phyloP scores from a whole-genome alignment of 2,113 vertebrate genomes.

The Condylura cristata region DNA sequence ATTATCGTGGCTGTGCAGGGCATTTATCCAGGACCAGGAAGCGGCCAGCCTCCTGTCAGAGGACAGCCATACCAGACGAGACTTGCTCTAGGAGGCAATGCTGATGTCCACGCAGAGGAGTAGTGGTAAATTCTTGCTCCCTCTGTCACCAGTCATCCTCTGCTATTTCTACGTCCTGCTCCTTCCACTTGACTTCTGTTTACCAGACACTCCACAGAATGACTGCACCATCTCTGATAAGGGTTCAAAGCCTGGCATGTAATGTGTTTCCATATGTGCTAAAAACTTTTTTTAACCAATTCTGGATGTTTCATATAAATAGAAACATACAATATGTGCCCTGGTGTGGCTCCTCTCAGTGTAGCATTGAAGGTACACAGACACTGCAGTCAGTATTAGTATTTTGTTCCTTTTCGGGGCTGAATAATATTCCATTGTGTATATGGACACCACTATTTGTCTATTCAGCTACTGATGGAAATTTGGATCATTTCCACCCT shows the following conservation, averaged over 20 bases:
- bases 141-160: neutral
- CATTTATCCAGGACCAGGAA: neutral
- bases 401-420: too few relatives aligned
- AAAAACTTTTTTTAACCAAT: neutral
- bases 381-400: too few relatives aligned
- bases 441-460: neutral
- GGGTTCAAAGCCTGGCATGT: neutral
- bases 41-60: neutral
- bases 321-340: neutral
- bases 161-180: neutral
- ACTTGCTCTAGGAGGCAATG: neutral
- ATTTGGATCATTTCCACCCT: neutral
- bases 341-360: neutral
- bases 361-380: neutral
- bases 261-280: neutral
- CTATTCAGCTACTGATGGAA: neutral
- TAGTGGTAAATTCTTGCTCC: neutral
- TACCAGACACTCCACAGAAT: neutral
- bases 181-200: neutral
- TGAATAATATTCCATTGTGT: neutral
- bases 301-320: neutral
- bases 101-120: neutral
- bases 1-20: too few relatives aligned
- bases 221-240: neutral
- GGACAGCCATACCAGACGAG: neutral